Base-by-base conservation (phyloP, 1,140 invertebrate species). In the Elymnias hypermnestra region DNA sequence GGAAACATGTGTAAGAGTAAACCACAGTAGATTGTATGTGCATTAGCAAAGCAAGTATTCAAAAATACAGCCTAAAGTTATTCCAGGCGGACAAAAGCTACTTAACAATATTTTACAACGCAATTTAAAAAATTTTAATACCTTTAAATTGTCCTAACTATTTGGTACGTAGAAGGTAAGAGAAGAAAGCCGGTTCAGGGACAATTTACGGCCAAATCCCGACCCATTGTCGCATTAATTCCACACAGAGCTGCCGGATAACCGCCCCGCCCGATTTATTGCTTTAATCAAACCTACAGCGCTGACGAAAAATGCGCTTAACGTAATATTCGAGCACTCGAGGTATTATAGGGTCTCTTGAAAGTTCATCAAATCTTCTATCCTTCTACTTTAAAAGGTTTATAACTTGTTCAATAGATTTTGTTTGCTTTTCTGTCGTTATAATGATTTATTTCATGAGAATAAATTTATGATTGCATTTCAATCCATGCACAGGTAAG, bases 241-340 rank as follows among this genome's bases (percentile, higher is more conserved):
- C 13, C 14, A 63, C 53, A 37, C 61, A 41, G 36, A 45, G 40
- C 25, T 46, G 43, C 53, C 60, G 54, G 57, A 67, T 67, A 64
- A 67, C 60, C 56, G 56, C 47, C 57, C 44, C 53, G 46, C 44
- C 46, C 55, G 58, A 73, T 73, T 73, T 73, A 73, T 73, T 57
- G 58, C 60, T 71, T 73, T 73, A 73, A 73, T 73, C 64, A 71
- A 73, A 73, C 66, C 43, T 56, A 60, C 48, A 51, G 58, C 54
- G 53, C 57, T 63, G 63, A 67, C 65, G 68, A 72, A 72, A 72
- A 72, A 58, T 64, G 59, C 63, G 44, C 54, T 62, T 65, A 70
- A 64, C 65, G 50, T 53, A 50, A 63, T 67, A 62, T 66, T 62
- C 35, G 29, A 33, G 45, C 13, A 42, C 57, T 26, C 33, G 26